These are phyloP conservation scores for Sthenelais limicola DNA, from an alignment of 2,888 invertebrate species.

Conservation along the genomic window DNA sequence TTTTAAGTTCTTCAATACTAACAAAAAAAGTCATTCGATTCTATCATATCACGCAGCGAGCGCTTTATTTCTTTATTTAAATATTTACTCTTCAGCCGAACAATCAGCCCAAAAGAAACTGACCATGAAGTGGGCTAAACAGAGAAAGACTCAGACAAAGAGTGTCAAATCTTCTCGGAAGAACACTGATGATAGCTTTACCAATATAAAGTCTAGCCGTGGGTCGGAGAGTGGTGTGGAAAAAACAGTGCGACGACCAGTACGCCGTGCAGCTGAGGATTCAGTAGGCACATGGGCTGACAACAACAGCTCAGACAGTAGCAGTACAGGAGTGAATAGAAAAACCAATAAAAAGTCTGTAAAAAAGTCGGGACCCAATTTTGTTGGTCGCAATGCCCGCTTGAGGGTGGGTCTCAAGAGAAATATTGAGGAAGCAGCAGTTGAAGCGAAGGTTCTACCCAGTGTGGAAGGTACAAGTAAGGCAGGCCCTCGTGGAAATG, in stretches of 20 bases:
- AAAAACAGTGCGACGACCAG: slow-evolving; percentile 5
- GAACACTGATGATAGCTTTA: slow-evolving; percentile 16
- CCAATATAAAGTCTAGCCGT: background rate
- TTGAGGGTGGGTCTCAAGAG: slow-evolving; percentile 18
- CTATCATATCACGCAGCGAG: no score
- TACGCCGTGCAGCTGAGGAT: slow-evolving; percentile 18
- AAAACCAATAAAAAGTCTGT: no score
- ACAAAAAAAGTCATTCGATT: no score
- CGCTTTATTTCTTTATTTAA: no score
- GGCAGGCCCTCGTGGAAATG: slow-evolving; percentile 41
- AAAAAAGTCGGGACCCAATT: slow-evolving; percentile 16
- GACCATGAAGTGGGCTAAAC: slow-evolving; percentile 19
- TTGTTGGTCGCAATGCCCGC: slow-evolving; percentile 25
- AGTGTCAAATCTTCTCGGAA: background rate
- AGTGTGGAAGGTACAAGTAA: no score
- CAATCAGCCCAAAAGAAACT: slow-evolving; percentile 25
- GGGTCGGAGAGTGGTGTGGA: background rate
- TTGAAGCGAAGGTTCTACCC: no score
- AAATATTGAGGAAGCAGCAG: background rate
- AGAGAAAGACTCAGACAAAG: slow-evolving; percentile 6
- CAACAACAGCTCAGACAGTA: slow-evolving; percentile 29
- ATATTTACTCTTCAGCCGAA: slow-evolving; percentile 25
- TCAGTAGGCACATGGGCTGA: slow-evolving; percentile 31
- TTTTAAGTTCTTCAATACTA: background rate
- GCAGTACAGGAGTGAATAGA: slow-evolving; percentile 15